Percentiles rank a stretch among this genome's conserved stretches.
These are phyloP conservation scores for Pterois miles DNA, from an alignment of 2,797 vertebrate species.

Conservation along the genomic window DNA sequence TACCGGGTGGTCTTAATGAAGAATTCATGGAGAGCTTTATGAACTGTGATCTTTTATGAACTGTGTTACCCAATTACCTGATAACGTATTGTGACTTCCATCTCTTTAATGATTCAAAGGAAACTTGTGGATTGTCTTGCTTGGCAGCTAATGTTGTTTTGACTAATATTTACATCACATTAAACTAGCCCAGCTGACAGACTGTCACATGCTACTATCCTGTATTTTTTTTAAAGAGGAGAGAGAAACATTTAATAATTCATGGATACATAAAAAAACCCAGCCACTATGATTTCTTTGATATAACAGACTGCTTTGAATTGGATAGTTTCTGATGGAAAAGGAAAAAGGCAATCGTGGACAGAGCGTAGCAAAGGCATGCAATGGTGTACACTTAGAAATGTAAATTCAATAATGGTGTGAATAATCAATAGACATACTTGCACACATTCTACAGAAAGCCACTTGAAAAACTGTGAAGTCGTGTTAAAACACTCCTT, in stretches of 20 bases:
- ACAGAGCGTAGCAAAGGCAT: slow-evolving; percentile 3
- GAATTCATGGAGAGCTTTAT: slow-evolving; percentile 38
- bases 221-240: neutral
- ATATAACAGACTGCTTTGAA: slow-evolving; percentile 45
- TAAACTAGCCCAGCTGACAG: slow-evolving; percentile 10
- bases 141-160: slow-evolving; percentile 27
- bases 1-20: slow-evolving; percentile 50
- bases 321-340: slow-evolving; percentile 21
- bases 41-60: slow-evolving; percentile 53
- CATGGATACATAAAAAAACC: slow-evolving; percentile 19
- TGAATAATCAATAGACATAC: slow-evolving; percentile 62
- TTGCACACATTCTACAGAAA: slow-evolving; percentile 21
- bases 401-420: slow-evolving; percentile 52
- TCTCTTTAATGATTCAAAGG: slow-evolving; percentile 29
- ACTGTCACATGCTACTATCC: neutral
- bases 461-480: slow-evolving; percentile 42
- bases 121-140: slow-evolving; percentile 19
- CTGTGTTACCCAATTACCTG: slow-evolving; percentile 56
- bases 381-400: slow-evolving; percentile 40
- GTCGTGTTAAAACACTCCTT: slow-evolving; percentile 45
- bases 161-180: slow-evolving; percentile 17
- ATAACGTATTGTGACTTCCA: slow-evolving; percentile 6
- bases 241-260: slow-evolving; percentile 32
- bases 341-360: neutral
- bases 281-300: slow-evolving; percentile 30